phyloP scores from a whole-genome alignment of 2,113 vertebrate genomes.

The Platichthys flesus region DNA sequence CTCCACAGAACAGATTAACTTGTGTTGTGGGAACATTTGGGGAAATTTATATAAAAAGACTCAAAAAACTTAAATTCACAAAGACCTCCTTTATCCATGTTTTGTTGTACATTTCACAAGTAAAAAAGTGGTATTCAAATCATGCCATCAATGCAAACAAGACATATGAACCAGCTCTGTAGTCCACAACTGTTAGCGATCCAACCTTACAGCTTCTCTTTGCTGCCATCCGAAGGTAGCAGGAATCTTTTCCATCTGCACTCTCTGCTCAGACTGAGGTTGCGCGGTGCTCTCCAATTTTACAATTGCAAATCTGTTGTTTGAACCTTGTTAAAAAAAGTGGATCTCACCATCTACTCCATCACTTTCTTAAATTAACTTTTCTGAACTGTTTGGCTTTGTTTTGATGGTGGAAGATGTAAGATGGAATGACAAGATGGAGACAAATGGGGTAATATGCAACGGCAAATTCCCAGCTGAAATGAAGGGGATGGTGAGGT shows the following conservation, averaged over 20 bases:
- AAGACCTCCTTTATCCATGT: background rate
- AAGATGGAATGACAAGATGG: background rate
- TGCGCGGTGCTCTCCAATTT: background rate
- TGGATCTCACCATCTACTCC: background rate
- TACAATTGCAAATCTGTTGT: background rate
- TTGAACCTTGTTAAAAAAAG: background rate
- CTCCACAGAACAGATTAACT: background rate
- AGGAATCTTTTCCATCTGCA: background rate
- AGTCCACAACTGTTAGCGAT: background rate
- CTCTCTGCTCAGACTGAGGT: background rate
- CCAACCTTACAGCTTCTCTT: background rate
- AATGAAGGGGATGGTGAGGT: no score
- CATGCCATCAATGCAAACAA: background rate
- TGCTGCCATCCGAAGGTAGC: background rate
- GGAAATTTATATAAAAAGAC: background rate
- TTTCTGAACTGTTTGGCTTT: background rate
- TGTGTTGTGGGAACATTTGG: background rate
- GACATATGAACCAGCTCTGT: background rate
- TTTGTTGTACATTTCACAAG: background rate
- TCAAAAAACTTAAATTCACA: no score
- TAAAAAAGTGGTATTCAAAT: background rate
- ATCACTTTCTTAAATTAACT: background rate
- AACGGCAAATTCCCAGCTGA: background rate
- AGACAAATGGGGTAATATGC: background rate
- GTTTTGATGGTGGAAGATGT: background rate